Base-by-base conservation (phyloP, 2,113 vertebrate species). In the Syngnathus typhle region DNA sequence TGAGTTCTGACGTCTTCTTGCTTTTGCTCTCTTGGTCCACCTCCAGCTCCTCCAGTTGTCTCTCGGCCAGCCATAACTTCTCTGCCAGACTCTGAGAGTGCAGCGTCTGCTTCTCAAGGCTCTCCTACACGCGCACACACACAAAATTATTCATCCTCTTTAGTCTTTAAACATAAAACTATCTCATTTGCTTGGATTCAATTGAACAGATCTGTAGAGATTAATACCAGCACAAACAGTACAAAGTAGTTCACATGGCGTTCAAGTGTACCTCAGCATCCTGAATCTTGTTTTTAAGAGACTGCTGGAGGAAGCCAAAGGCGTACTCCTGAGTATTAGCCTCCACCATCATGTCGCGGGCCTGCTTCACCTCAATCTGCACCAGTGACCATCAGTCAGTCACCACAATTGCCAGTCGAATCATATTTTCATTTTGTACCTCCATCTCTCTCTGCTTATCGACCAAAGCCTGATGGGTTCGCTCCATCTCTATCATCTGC, bases 311-410 rank as follows among this genome's bases (percentile, higher is more conserved):
- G 66, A 83, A 91, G 73, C 83, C 90, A 74, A 92, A 92, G 75
- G 91, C 91, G 5, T 91, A 92, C 68, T 92, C 91, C 78, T 92
- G 91, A 46, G 72, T 89, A 81, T 91, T 91, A 75, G 91, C 91
- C 68, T 92, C 91, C 62, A 91, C 79, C 91, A 92, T 91, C 46
- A 90, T 59, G 21, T 88, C 86, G 23, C 90, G 82, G 1, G 91
- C 89, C 70, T 89, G 70, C 69, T 86, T 89, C 70, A 92, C 84
- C 72, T 91, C 91, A 2, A 78, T 74, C 91, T 92, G 77, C 27
- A 36, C 7, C 55, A n/a, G 1, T 2, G 44, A 43, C 3, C 5
- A 7, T 41, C 21, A 44, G 41, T 44, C 39, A 46, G 32, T 64
- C 37, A 69, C 13, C 8, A 16, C 23, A 32, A 5, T 6, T 16